phyloP scores from a whole-genome alignment of 2,113 vertebrate genomes.

The Dicrurus megarhynchus region DNA sequence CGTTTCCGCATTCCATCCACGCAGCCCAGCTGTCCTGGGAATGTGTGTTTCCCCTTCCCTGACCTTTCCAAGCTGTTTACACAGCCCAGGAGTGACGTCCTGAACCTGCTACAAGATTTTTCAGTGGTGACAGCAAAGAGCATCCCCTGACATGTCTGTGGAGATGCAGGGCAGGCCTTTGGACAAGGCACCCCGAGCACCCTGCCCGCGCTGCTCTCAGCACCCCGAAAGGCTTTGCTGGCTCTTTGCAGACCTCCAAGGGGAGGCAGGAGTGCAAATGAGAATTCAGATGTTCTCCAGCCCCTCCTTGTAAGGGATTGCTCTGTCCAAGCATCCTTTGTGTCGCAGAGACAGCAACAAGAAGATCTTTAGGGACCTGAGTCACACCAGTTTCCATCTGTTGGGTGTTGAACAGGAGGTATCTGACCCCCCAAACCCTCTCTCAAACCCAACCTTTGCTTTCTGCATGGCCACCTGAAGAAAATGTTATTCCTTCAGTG shows the following conservation, averaged over 20 bases:
- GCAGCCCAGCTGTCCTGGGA: neutral
- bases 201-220: neutral
- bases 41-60: neutral
- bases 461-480: neutral
- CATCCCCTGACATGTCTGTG: neutral
- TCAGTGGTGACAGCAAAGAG: neutral
- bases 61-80: constrained; percentile 30
- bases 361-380: neutral
- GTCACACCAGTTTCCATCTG: neutral
- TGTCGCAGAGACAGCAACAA: neutral
- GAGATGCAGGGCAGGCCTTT: neutral
- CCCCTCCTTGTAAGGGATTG: neutral
- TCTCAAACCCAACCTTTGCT: neutral
- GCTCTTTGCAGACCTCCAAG: neutral
- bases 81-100: neutral
- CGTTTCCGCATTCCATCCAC: rapidly evolving
- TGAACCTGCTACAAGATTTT: neutral
- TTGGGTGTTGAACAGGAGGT: rapidly evolving
- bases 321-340: neutral
- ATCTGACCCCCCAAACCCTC: neutral
- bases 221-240: neutral
- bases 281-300: neutral
- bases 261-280: neutral
- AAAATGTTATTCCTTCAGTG: neutral
- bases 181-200: neutral